These are phyloP conservation scores for human (Homo sapiens) DNA, from an alignment of 2,113 vertebrate species.

Conservation along the genomic window GRCh38 chr2:162030501-162031000, in stretches of 20 bases:
- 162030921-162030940: background rate
- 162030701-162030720: background rate
- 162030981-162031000: background rate
- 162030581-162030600: background rate
- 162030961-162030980: background rate
- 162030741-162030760: background rate
- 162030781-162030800: background rate
- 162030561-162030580: background rate
- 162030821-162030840: background rate
- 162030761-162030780: constrained; percentile 20
- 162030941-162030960: background rate
- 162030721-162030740: background rate
- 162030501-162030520: background rate
- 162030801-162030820: background rate
- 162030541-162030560: background rate
- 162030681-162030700: background rate
- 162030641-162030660: background rate
- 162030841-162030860: background rate
- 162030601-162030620: background rate
- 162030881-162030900: background rate
- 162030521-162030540: background rate
- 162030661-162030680: background rate
- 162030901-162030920: background rate
- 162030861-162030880: background rate
- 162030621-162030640: background rate